A percentile compares a stretch with the other conserved stretches of the same genome.
phyloP scores from a whole-genome alignment of 2,797 vertebrate genomes.

The Calcarius lapponicus region DNA sequence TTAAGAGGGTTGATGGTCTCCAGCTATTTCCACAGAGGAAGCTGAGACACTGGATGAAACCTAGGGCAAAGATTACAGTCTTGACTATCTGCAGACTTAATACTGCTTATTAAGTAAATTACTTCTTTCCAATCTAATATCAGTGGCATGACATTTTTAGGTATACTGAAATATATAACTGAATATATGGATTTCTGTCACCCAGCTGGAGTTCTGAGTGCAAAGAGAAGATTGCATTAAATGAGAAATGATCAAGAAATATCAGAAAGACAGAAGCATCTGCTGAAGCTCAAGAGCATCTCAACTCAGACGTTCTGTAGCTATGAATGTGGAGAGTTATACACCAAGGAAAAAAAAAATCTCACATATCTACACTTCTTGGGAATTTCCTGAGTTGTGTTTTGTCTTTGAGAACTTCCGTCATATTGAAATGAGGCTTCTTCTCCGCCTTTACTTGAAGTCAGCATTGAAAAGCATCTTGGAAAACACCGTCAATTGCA shows the following conservation, averaged over 20 bases:
- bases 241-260: not conserved
- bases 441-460: not conserved
- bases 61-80: not conserved
- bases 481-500: not conserved
- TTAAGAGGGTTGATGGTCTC: not conserved
- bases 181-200: not conserved
- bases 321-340: not conserved
- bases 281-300: not conserved
- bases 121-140: not conserved
- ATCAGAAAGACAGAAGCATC: not conserved
- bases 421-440: not conserved
- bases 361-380: not conserved
- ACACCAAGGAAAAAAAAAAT: not conserved
- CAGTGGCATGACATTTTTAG: rapidly evolving
- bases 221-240: not conserved
- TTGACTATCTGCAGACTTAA: not conserved
- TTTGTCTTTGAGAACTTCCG: not conserved
- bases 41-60: not conserved
- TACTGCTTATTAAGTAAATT: not conserved
- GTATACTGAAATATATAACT: not conserved
- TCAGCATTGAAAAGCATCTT: not conserved
- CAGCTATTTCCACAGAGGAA: not conserved
- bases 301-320: not conserved
- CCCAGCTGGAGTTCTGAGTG: not conserved
- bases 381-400: not conserved